Percentiles rank a stretch among this genome's conserved stretches.
Conservation (phyloP, 2,797 vertebrate genomes). For the Anabacerthia variegaticeps region DNA sequence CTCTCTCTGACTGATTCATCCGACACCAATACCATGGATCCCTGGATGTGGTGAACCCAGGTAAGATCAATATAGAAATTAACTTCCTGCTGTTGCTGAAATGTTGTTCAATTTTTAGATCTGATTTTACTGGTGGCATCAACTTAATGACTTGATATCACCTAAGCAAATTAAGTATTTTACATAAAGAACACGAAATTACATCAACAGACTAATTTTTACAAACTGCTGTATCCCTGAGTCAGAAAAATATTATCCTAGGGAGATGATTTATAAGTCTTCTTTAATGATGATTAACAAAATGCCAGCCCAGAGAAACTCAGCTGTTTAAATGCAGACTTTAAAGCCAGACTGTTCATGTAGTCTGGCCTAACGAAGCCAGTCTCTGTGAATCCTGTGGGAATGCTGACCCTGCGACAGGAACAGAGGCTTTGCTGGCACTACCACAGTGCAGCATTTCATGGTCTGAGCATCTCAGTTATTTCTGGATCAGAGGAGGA, state of each 20-base stretch:
- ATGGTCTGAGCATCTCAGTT: slow-evolving; percentile 38
- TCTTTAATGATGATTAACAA: background rate
- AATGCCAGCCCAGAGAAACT: background rate
- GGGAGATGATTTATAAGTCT: background rate
- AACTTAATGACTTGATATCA: background rate
- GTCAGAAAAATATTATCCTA: background rate
- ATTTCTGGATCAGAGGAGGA: background rate
- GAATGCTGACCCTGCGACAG: background rate
- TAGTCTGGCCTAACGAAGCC: background rate
- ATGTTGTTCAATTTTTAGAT: background rate
- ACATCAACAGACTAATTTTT: background rate
- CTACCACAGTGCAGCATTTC: background rate
- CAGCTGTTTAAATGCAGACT: background rate
- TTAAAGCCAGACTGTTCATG: background rate
- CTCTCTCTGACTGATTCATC: background rate
- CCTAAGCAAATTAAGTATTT: background rate
- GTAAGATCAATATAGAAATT: background rate
- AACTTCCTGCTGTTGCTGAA: background rate
- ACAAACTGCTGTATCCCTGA: background rate
- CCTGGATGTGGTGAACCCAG: background rate
- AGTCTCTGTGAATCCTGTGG: background rate
- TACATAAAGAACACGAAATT: background rate
- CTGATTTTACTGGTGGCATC: background rate
- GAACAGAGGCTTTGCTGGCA: background rate
- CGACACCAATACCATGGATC: background rate